Conservation (phyloP, 2,113 vertebrate species). For the Rhabdornis inornatus region DNA sequence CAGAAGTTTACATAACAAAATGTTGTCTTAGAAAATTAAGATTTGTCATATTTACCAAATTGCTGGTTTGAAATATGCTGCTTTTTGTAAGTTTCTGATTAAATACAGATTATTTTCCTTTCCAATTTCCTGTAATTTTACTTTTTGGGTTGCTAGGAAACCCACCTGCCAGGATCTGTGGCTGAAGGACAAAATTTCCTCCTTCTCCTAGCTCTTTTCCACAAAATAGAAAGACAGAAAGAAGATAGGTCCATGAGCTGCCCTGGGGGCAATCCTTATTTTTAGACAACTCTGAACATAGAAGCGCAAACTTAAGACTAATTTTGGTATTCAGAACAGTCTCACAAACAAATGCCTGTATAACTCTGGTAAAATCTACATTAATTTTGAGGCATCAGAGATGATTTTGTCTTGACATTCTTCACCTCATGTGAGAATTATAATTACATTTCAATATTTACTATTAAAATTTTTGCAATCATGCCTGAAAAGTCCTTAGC, state of each 20-base stretch:
- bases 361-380: neutral
- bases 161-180: neutral
- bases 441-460: neutral
- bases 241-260: neutral
- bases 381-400: neutral
- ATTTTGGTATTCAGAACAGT: neutral
- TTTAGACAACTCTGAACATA: neutral
- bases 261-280: neutral
- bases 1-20: neutral
- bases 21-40: neutral
- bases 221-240: neutral
- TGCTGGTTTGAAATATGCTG: neutral
- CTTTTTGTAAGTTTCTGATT: neutral
- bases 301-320: neutral
- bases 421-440: neutral
- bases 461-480: neutral
- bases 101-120: neutral
- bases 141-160: slow-evolving; percentile 19
- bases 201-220: neutral
- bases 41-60: neutral
- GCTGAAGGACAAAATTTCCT: neutral
- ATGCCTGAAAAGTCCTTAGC: neutral
- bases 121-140: neutral
- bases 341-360: neutral
- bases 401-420: neutral